Base-by-base conservation (phyloP, 2,113 vertebrate species). In the Donacobius atricapilla region DNA sequence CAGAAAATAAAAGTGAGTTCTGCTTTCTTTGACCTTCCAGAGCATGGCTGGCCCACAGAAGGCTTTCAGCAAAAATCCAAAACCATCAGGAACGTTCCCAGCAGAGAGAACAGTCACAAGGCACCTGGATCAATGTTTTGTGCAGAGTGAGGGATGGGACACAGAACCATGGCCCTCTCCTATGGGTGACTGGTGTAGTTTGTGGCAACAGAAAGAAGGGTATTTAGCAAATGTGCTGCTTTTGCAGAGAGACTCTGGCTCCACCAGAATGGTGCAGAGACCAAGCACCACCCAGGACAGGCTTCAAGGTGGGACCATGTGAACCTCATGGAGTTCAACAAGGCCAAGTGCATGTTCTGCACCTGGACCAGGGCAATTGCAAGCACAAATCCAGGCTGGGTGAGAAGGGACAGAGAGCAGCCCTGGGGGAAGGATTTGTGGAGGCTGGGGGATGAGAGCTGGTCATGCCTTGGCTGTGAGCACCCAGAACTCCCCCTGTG, bases 121-220 rank as follows among this genome's bases (percentile, higher is more conserved):
- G 2, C 24, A 50, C 19, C 40, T 39, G 22, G 54, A 24, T n/a
- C 1, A n/a, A 6, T 33, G 5, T 51, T 33, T 28, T 42, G n/a
- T 37, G 45, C 58, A 56, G 39, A 33, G 40, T 0, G 2, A 73
- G 51, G 2, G 6, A 9, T 14, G 28, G 60, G 45, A 31, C 24
- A 28, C 9, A 24, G 54, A 54, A 11, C 53, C 5, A 4, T 0
- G 0, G 31, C 20, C 30, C 51, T 48, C 13, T 76, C 35, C 61
- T 25, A 4, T 0, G 1, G 13, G 13, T 42, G 24, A 21, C 25
- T 21, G 35, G 25, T 1, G 5, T 16, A 13, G 2, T 35, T 48
- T 35, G 42, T 35, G 44, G 44, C 9, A 25, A 31, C 31, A 50
- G 35, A 50, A 86, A 66, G 22, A 21, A 75, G 11, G 10, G 17